phyloP scores from a whole-genome alignment of 1,140 invertebrate genomes.

The Ostrea edulis region DNA sequence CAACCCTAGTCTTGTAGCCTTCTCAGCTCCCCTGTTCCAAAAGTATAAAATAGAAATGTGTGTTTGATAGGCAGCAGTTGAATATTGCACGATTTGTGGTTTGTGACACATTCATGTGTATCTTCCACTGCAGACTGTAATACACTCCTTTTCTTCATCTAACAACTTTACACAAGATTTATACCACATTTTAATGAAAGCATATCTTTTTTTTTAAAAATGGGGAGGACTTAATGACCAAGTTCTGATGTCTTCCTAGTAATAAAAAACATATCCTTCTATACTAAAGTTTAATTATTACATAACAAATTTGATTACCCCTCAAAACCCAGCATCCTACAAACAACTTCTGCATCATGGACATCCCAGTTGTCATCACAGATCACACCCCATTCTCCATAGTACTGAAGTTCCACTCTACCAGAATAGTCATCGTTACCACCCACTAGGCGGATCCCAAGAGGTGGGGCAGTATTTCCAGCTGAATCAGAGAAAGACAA shows the following conservation, averaged over 20 bases:
- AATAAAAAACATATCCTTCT: too few species aligned
- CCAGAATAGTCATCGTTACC: constrained; percentile 56
- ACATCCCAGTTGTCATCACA: constrained; percentile 59
- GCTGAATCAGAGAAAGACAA: background rate
- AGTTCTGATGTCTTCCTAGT: background rate
- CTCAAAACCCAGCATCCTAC: constrained; percentile 57
- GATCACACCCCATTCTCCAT: constrained; percentile 61
- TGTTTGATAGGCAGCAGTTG: too few species aligned
- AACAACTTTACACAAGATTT: too few species aligned
- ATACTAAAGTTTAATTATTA: background rate
- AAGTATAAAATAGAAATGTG: background rate
- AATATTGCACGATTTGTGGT: too few species aligned
- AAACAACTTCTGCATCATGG: constrained; percentile 59
- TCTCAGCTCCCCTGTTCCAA: constrained; percentile 17
- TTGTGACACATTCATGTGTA: too few species aligned
- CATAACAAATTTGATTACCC: constrained; percentile 9
- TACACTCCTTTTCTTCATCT: too few species aligned
- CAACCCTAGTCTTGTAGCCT: constrained; percentile 11
- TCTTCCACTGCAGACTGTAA: too few species aligned
- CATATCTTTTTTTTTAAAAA: too few species aligned
- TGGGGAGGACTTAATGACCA: too few species aligned
- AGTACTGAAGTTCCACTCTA: constrained; percentile 57
- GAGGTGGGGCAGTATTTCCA: background rate
- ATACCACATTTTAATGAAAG: too few species aligned
- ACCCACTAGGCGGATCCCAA: constrained; percentile 49